A percentile compares a stretch with the other conserved stretches of the same genome.
Evolutionary conservation across 2,888 invertebrate genomes (phyloP).

Genomic region (Anaspis maculata): DNA sequence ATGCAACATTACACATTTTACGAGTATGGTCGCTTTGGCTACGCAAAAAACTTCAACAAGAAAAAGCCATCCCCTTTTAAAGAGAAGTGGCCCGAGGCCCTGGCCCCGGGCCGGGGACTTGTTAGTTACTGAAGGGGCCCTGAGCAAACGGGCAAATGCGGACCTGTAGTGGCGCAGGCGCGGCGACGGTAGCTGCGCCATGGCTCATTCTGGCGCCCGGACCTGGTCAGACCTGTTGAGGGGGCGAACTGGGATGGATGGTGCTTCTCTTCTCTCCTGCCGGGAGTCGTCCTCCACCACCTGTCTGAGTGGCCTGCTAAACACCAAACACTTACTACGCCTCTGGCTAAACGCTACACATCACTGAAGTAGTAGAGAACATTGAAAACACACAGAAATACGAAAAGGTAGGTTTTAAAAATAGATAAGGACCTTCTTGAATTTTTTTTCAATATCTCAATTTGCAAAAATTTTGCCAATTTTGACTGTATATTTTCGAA

Average conservation of each 20-base stretch:
- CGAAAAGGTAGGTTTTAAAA: too few species aligned
- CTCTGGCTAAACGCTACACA: constrained; percentile 10
- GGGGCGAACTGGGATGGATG: constrained; percentile 34
- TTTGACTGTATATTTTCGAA: too few species aligned
- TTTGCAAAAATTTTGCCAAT: too few species aligned
- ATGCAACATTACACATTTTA: too few species aligned
- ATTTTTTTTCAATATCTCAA: too few species aligned
- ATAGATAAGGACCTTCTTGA: too few species aligned
- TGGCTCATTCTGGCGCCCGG: constrained; percentile 40
- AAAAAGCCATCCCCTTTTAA: too few species aligned
- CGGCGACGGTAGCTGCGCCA: constrained; percentile 43
- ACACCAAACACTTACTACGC: constrained; percentile 31
- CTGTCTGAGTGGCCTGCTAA: constrained; percentile 28
- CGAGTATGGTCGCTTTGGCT: too few species aligned
- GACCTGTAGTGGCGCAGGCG: constrained; percentile 45
- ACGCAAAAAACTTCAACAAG: too few species aligned
- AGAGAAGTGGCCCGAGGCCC: constrained; percentile 17
- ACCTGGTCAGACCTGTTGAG: constrained; percentile 23
- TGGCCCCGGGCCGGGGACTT: constrained; percentile 13
- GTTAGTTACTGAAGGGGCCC: constrained; percentile 13
- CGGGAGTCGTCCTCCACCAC: too few species aligned
- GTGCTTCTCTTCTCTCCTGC: constrained; percentile 17
- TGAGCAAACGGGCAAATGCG: constrained; percentile 25
- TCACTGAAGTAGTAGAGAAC: too few species aligned
- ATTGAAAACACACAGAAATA: too few species aligned